Conservation (phyloP, 2,888 invertebrate genomes). For the Dynastes hyllus region DNA sequence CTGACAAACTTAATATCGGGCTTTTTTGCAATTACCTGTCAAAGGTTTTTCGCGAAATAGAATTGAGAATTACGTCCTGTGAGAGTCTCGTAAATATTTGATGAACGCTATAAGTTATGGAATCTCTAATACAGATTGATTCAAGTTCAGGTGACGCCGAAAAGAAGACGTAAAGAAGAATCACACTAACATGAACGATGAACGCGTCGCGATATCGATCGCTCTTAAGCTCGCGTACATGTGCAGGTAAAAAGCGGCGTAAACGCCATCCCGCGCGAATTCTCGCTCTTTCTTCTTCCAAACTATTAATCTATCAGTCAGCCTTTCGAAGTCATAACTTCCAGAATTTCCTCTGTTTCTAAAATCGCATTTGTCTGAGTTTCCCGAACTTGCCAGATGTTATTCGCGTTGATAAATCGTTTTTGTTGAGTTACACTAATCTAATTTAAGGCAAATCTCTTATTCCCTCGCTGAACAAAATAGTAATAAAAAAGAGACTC, state of each 20-base stretch:
- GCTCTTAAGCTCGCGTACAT: slow-evolving; percentile 6
- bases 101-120: slow-evolving; percentile 7
- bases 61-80: slow-evolving; percentile 11
- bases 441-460: slow-evolving; percentile 46
- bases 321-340: slow-evolving; percentile 35
- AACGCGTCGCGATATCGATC: slow-evolving; percentile 28
- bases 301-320: slow-evolving; percentile 46
- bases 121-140: slow-evolving; percentile 25
- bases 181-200: not conserved
- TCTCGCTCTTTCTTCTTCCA: slow-evolving; percentile 5
- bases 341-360: slow-evolving; percentile 37
- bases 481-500: slow-evolving; percentile 33
- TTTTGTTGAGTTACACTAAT: slow-evolving; percentile 45
- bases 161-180: not conserved
- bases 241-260: slow-evolving; percentile 15
- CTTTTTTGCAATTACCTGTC: not conserved
- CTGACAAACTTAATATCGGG: not conserved
- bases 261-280: not conserved
- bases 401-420: slow-evolving; percentile 42
- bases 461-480: slow-evolving; percentile 24
- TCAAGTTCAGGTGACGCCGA: slow-evolving; percentile 8
- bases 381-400: slow-evolving; percentile 42
- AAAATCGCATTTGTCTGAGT: slow-evolving; percentile 43
- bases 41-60: not conserved
- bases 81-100: slow-evolving; percentile 18